A percentile compares a stretch with the other conserved stretches of the same genome.
phyloP scores from a whole-genome alignment of 2,888 invertebrate genomes.

The Taenaris catops region DNA sequence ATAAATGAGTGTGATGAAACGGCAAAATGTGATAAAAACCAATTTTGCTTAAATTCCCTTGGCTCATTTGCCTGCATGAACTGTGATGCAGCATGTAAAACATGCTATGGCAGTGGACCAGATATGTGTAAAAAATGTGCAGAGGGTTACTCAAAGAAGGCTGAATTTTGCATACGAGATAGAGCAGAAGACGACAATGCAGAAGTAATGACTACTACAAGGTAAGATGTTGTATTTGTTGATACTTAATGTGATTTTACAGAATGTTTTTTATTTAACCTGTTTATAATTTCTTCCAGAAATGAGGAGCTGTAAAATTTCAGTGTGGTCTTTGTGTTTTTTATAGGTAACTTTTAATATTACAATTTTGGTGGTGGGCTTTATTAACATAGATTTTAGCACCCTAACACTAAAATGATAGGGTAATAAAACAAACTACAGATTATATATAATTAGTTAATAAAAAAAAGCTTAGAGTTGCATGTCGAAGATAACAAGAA shows the following conservation, averaged over 20 bases:
- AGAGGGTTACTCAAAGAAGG: conserved; percentile 83
- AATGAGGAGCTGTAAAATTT: conserved; percentile 55
- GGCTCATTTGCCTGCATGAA: conserved; percentile 90
- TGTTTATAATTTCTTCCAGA: conserved; percentile 52
- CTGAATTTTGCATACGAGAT: conserved; percentile 88
- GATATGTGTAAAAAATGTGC: conserved; percentile 94
- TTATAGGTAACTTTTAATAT: conserved; percentile 48
- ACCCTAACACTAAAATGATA: no score
- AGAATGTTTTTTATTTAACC: conserved; percentile 21
- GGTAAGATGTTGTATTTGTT: conserved; percentile 34
- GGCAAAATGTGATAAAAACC: conserved; percentile 78
- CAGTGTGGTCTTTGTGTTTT: conserved; percentile 30
- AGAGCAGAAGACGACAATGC: conserved; percentile 50
- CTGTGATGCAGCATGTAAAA: conserved; percentile 91
- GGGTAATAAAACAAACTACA: no score
- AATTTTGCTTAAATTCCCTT: conserved; percentile 94
- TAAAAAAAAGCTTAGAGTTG: no score
- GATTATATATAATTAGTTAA: no score
- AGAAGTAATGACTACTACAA: conserved; percentile 49
- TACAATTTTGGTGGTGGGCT: conserved; percentile 43
- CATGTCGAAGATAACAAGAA: no score
- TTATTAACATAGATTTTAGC: conserved; percentile 12
- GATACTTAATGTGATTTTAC: conserved; percentile 13
- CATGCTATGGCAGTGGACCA: conserved; percentile 94
- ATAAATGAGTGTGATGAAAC: conserved; percentile 89